Evolutionary conservation across 2,888 invertebrate species (phyloP), one percentile per base, ranked within the genome.

Genomic region (Acutogordius australiensis): DNA sequence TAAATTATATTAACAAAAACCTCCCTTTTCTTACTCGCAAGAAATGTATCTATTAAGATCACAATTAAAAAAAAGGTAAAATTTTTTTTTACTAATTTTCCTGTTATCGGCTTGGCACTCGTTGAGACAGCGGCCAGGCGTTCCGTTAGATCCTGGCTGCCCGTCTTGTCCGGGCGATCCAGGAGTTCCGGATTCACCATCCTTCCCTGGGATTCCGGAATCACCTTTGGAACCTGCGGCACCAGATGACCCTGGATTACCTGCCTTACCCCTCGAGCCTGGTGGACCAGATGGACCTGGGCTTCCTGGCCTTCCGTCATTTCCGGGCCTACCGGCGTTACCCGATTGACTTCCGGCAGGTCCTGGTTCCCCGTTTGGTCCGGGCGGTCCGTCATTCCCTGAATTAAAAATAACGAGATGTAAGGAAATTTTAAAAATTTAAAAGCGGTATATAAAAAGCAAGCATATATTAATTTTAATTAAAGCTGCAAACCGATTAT

Each of bases 101-200:
- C 51, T 51, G 51, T 23, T 51, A 51, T 51, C 51, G 26, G 51
- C 51, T 51, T 51, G 51, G 51, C 51, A 51, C 26, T 51, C 51
- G 23, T 51, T 51, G n/a, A 51, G 26, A 23, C 51, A 51, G 4
- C 51, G 8, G 23, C 51, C 51, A 21, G 51, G 51, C 23, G 51
- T 51, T 4, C 51, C 51, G 23, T 51, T 51, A 21, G 51, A 51
- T 26, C 51, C 51, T 8, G 51, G 51, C 23, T 8, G 26, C 4
- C 51, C 51, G 23, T 51, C 51, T 51, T 51, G 51, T 21, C 51
- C 51, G 4, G 51, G 51, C 4, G 51, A 51, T 4, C 51, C 51
- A 21, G 51, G 51, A n/a, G 51, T 51, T n/a, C 51, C 51, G 23
- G 51, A 8, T 51, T 51, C 51, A n/a, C 51, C 51, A 8, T 51